Percentiles rank a stretch among this genome's conserved stretches.
These are phyloP conservation scores for Gymnopithys bicolor DNA, from an alignment of 2,797 vertebrate species.

Conservation along the genomic window DNA sequence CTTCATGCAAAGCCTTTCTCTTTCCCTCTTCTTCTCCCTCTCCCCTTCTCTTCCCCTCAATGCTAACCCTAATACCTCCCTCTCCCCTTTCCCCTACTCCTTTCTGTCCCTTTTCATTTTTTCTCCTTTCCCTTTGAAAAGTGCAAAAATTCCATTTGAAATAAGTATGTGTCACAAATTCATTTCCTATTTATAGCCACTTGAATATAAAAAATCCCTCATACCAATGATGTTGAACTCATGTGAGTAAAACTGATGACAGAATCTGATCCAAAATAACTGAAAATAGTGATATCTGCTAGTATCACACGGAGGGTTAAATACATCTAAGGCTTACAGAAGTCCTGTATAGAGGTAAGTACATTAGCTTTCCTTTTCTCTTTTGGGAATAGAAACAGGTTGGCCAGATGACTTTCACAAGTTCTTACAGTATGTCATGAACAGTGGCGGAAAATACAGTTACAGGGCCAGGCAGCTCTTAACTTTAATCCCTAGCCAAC, in stretches of 20 bases:
- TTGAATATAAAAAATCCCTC: neutral
- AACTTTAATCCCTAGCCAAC: neutral
- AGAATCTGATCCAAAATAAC: neutral
- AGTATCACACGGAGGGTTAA: neutral
- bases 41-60: neutral
- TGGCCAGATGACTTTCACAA: neutral
- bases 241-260: neutral
- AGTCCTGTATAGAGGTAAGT: neutral
- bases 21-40: fast-evolving
- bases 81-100: fast-evolving
- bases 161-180: neutral
- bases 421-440: neutral
- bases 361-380: neutral
- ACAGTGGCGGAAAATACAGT: neutral
- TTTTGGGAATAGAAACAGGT: neutral
- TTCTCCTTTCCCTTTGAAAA: neutral
- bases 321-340: neutral
- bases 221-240: neutral
- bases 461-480: neutral
- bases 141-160: neutral
- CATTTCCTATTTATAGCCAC: neutral
- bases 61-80: neutral
- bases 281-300: neutral
- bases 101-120: too few species aligned
- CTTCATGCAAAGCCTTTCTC: neutral